Conservation (phyloP, 2,113 vertebrate genomes). For the Pimephales promelas region DNA sequence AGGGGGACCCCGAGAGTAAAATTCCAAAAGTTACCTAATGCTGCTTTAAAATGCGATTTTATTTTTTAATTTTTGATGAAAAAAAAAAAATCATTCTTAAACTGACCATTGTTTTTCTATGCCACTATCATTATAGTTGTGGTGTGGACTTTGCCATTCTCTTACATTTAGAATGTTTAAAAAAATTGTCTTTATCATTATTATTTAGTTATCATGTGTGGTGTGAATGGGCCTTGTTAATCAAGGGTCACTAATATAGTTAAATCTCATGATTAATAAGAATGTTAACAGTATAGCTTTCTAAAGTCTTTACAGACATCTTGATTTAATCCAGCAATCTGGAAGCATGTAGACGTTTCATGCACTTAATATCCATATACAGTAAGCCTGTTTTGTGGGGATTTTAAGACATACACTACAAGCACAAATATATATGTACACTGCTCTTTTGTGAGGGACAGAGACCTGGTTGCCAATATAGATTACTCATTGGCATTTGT, state of each 20-base stretch:
- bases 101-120: no score
- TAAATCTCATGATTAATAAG: not conserved
- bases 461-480: conserved; percentile 16
- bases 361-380: not conserved
- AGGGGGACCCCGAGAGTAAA: no score
- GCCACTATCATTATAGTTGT: no score
- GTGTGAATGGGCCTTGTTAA: no score
- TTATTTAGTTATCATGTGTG: no score
- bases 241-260: not conserved
- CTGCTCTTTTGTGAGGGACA: conserved; percentile 33
- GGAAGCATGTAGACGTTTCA: not conserved
- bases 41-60: no score
- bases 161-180: no score
- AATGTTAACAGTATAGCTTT: not conserved
- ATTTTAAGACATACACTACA: conserved; percentile 14
- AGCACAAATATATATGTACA: not conserved
- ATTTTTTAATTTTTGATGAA: no score
- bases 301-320: not conserved
- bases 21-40: no score
- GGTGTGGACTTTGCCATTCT: no score
- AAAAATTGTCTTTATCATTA: no score
- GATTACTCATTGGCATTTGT: conserved; percentile 18
- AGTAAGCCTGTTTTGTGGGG: conserved; percentile 14
- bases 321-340: conserved; percentile 24
- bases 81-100: no score